Evolutionary conservation across 2,113 vertebrate genomes (phyloP).

Genomic region (Strix aluco): DNA sequence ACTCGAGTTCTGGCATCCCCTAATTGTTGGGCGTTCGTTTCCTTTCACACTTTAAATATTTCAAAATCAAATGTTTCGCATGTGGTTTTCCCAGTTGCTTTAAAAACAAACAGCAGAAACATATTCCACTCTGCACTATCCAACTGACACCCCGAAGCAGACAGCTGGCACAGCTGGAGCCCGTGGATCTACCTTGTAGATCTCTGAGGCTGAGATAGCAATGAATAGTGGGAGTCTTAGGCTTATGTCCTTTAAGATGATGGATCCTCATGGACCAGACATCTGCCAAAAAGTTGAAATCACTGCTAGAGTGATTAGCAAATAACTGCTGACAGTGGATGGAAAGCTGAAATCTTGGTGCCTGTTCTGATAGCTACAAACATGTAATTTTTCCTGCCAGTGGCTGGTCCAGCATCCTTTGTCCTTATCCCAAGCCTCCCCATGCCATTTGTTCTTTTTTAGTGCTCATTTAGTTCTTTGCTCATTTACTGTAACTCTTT

Average conservation of each 20-base stretch:
- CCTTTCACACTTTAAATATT: background rate
- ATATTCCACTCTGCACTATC: rapidly evolving
- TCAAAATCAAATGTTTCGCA: background rate
- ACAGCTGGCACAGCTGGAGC: background rate
- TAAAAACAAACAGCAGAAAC: background rate
- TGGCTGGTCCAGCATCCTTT: background rate
- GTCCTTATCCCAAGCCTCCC: background rate
- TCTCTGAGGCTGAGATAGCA: background rate
- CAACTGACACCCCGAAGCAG: background rate
- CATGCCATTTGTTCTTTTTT: background rate
- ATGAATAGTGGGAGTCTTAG: background rate
- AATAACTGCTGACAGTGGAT: background rate
- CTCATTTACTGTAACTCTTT: background rate
- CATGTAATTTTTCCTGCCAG: background rate
- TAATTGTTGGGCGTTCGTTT: background rate
- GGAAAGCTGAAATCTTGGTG: background rate
- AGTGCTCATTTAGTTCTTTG: background rate
- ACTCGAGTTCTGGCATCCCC: background rate
- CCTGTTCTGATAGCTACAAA: background rate
- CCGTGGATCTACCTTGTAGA: background rate
- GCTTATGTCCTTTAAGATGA: background rate
- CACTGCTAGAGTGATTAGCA: background rate
- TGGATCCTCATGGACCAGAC: background rate
- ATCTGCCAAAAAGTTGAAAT: background rate
- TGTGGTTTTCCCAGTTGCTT: background rate